Evolutionary conservation across 1,140 invertebrate species (phyloP), one percentile per base, ranked within the genome.

Genomic region (Formica exsecta): DNA sequence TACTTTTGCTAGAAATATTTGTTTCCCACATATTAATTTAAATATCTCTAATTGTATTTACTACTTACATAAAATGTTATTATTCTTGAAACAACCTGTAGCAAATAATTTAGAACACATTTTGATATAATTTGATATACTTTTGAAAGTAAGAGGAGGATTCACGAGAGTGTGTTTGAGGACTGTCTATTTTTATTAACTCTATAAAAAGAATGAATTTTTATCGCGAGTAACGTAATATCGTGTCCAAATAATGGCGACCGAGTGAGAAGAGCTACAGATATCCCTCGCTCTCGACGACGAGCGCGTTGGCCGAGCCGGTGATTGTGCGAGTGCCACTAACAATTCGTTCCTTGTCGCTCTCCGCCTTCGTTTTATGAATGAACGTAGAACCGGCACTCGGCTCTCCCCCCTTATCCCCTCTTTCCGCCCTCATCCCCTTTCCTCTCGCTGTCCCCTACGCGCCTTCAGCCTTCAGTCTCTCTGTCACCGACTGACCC

Each of bases 381-480:
- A 92, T 92, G 92, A 92, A 92, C 92, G 91, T 92, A 89, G 87
- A 91, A 85, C 86, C 85, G 79, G 87, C 86, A 59, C 84, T 75
- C 70, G 62, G 64, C 38, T 51, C 51, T 29, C 48, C 73, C 66
- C 61, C 16, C 71, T 44, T 9, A 8, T 65, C 66, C 54, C 22
- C 54, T n/a, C 65, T n/a, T 6, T 29, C 48, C 22, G n/a, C 65
- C 32, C 19, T 2, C 48, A 48, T 2, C 13, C 44, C 61, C 64
- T 74, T 25, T 16, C 68, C 75, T 75, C 70, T 22, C 76, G 66
- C 66, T 77, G 54, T 71, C 22, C 41, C 57, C 51, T 25, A 65
- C 57, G 51, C 70, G 59, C 68, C 79, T 48, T 61, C 77, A 70
- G 57, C 51, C 38, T 86, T 86, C 59, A 68, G 48, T 51, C 61